phyloP scores from a whole-genome alignment of 92 coral and sea anemone species.

The Phenganax marumi region DNA sequence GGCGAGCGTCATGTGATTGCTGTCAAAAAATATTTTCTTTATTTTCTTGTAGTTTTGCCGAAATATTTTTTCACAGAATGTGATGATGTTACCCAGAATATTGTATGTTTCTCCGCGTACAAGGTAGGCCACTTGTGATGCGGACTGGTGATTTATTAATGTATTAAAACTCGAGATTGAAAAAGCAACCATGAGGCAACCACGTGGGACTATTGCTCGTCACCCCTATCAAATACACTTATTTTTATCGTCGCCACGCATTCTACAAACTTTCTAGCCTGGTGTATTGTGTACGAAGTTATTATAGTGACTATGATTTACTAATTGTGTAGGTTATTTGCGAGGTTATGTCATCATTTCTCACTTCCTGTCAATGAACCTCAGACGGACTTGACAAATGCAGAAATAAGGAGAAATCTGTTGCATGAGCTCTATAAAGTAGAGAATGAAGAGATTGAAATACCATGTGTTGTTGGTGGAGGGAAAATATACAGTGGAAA shows the following conservation, averaged over 20 bases:
- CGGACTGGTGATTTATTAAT: neutral
- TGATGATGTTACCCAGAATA: neutral
- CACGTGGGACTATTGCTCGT: too few species aligned
- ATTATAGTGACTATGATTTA: too few species aligned
- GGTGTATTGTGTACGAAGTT: too few species aligned
- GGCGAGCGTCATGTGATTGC: too few species aligned
- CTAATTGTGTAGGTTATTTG: neutral
- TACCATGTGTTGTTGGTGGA: constrained; percentile 93
- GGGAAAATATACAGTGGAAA: constrained; percentile 75
- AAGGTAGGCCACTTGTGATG: too few species aligned
- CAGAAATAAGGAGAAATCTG: constrained; percentile 57
- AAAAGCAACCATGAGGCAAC: too few species aligned
- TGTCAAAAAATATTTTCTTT: neutral
- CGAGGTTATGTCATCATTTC: constrained; percentile 10
- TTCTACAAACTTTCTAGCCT: too few species aligned
- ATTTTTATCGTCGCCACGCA: too few species aligned
- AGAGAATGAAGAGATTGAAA: constrained; percentile 71
- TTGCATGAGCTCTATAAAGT: constrained; percentile 72
- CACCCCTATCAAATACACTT: too few species aligned
- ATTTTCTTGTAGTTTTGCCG: neutral
- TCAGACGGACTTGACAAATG: constrained; percentile 64
- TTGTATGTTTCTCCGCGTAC: neutral
- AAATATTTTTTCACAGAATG: neutral
- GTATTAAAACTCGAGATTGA: too few species aligned
- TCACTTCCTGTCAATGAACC: constrained; percentile 92